Conservation (phyloP, 1,140 invertebrate species). For the Solenopsis invicta region DNA sequence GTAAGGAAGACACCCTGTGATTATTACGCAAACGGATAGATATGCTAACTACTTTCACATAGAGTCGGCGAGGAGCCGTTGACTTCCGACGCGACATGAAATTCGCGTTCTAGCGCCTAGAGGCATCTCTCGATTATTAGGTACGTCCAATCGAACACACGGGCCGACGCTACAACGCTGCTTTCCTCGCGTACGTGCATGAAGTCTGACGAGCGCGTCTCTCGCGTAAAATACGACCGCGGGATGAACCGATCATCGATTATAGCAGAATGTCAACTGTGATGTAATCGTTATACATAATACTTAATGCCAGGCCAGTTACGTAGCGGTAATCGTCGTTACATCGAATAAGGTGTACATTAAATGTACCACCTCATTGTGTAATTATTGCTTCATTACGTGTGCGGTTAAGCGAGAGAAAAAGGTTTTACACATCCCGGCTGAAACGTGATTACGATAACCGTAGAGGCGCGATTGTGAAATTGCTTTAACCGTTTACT, state of each 20-base stretch:
- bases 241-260: slow-evolving; percentile 35
- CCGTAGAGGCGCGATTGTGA: neutral
- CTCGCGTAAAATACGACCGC: neutral
- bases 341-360: neutral
- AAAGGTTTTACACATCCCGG: slow-evolving; percentile 13
- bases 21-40: slow-evolving; percentile 63
- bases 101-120: slow-evolving; percentile 31
- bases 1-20: slow-evolving; percentile 12
- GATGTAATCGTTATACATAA: slow-evolving; percentile 39
- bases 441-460: slow-evolving; percentile 6
- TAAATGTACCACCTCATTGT: slow-evolving; percentile 5
- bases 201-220: neutral
- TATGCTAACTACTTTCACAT: slow-evolving; percentile 64
- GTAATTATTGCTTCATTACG: slow-evolving; percentile 23
- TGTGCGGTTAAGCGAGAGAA: neutral
- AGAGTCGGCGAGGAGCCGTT: neutral
- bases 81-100: slow-evolving; percentile 32
- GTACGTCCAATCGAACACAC: neutral
- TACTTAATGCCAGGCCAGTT: slow-evolving; percentile 10
- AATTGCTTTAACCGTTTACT: slow-evolving; percentile 10
- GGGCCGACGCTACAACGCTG: neutral
- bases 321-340: neutral
- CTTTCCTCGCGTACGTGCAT: neutral
- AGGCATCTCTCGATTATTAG: slow-evolving; percentile 6
- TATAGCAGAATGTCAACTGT: slow-evolving; percentile 35